Evolutionary conservation across 2,797 vertebrate species (phyloP).

Genomic region (Hypotaenidia okinawae): DNA sequence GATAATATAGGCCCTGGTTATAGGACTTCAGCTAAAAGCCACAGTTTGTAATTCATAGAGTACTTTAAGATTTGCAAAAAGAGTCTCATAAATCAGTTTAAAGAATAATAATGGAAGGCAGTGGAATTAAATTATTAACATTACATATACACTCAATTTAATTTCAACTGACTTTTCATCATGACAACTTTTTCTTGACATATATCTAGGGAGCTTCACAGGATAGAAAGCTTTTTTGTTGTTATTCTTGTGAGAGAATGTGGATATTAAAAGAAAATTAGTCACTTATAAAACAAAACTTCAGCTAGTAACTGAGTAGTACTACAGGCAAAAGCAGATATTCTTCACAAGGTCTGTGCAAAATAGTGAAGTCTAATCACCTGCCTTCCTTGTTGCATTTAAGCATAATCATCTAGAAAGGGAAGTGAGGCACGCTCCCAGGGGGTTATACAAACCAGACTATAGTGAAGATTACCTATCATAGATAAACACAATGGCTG

Average conservation of each 20-base stretch:
- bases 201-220: neutral
- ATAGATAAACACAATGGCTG: neutral
- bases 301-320: neutral
- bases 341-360: neutral
- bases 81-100: slow-evolving; percentile 7
- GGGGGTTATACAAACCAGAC: neutral
- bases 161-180: neutral
- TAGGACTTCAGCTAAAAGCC: neutral
- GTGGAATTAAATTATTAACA: slow-evolving; percentile 1
- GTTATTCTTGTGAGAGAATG: neutral
- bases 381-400: neutral
- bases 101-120: neutral
- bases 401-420: neutral
- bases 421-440: neutral
- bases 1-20: neutral
- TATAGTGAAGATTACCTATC: neutral
- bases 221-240: neutral
- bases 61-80: slow-evolving; percentile 2
- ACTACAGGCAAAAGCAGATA: neutral
- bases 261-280: neutral
- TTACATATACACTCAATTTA: neutral
- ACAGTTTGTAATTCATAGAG: neutral
- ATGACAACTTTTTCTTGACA: neutral
- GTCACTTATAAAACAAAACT: neutral
- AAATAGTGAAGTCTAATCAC: neutral